These are phyloP conservation scores for Trissolcus basalis DNA, from an alignment of 1,140 invertebrate genomes.

Conservation along the genomic window DNA sequence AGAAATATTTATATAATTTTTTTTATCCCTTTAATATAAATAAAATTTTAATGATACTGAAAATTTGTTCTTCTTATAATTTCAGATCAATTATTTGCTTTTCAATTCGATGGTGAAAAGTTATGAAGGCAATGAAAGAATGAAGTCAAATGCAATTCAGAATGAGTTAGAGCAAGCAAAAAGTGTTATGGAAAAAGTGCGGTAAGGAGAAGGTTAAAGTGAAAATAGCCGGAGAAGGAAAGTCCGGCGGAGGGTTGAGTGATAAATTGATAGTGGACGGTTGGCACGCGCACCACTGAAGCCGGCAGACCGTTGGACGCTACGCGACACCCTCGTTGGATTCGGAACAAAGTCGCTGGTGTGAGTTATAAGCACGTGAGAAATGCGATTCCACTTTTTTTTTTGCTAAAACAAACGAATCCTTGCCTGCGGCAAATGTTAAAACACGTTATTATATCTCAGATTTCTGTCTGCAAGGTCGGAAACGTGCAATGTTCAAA, in stretches of 20 bases:
- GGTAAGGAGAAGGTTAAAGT: constrained; percentile 44
- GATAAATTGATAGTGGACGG: constrained; percentile 76
- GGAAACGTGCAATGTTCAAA: constrained; percentile 10
- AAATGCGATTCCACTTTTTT: constrained; percentile 45
- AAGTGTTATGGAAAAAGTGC: too few relatives aligned
- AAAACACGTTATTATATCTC: constrained; percentile 32
- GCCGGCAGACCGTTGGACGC: constrained; percentile 37
- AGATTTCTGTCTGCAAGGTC: constrained; percentile 15
- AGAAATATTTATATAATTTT: too few relatives aligned
- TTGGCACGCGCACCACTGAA: constrained; percentile 66
- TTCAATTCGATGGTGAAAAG: too few relatives aligned
- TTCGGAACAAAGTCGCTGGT: constrained; percentile 31
- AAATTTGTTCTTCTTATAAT: too few relatives aligned
- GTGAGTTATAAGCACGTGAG: constrained; percentile 32
- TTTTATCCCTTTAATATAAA: too few relatives aligned
- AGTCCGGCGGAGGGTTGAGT: constrained; percentile 65
- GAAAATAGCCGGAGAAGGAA: constrained; percentile 61
- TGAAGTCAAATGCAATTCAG: constrained; percentile 32
- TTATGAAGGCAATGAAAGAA: neutral
- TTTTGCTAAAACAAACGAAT: constrained; percentile 11
- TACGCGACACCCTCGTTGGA: constrained; percentile 42
- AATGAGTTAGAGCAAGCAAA: constrained; percentile 16
- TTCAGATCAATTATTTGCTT: too few relatives aligned
- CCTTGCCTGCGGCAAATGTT: constrained; percentile 21
- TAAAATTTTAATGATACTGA: too few relatives aligned